These are phyloP conservation scores for Muscicapa comitata DNA, from an alignment of 2,797 vertebrate genomes.

Conservation along the genomic window DNA sequence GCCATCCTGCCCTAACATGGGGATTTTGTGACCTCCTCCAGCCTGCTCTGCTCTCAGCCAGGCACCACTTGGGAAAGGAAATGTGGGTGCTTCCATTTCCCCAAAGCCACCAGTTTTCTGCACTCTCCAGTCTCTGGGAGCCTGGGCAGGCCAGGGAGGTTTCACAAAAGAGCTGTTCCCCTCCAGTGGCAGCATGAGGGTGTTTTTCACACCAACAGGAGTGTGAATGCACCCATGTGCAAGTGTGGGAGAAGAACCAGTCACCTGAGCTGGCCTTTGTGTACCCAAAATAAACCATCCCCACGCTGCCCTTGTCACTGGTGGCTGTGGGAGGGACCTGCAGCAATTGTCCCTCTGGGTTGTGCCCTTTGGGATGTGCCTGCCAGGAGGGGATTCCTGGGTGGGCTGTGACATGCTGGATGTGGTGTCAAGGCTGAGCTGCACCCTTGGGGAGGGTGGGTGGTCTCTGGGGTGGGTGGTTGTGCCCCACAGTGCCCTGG, in stretches of 20 bases:
- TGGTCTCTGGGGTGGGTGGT: not conserved
- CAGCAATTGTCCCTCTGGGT: not conserved
- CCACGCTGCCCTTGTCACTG: not conserved
- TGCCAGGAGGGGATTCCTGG: accelerated
- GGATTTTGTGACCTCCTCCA: not conserved
- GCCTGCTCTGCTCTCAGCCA: not conserved
- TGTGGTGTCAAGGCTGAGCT: accelerated
- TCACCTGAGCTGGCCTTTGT: not conserved
- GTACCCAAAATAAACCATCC: not conserved
- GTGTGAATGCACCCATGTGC: not conserved
- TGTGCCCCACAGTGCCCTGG: not conserved
- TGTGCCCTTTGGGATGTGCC: not conserved
- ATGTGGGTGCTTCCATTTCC: not conserved
- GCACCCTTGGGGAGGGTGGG: not conserved
- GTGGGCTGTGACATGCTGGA: not conserved
- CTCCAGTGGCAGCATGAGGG: not conserved
- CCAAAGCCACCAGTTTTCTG: not conserved
- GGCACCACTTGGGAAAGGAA: not conserved
- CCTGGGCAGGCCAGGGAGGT: accelerated
- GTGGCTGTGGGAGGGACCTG: not conserved
- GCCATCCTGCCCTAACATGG: not conserved
- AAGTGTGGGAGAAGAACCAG: not conserved
- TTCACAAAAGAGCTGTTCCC: not conserved
- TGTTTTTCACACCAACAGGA: not conserved
- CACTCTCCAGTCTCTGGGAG: not conserved